Conservation (phyloP, 2,888 invertebrate species). For the Drosophila histrio region DNA sequence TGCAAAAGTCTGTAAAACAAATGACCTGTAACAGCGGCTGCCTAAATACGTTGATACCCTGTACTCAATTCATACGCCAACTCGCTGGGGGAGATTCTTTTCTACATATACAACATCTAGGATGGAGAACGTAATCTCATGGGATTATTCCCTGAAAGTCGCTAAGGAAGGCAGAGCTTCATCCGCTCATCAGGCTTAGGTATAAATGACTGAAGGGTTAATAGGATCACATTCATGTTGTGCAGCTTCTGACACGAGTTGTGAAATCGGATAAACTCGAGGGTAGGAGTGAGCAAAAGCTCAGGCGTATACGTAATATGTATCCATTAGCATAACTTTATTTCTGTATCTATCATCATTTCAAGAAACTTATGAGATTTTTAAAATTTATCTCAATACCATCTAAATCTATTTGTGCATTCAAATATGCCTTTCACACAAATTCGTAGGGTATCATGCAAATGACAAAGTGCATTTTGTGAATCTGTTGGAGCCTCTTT, state of each 20-base stretch:
- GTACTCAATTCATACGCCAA: background rate
- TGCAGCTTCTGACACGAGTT: background rate
- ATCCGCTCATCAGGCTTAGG: background rate
- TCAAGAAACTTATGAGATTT: too few relatives aligned
- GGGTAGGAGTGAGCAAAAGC: too few relatives aligned
- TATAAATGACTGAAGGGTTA: background rate
- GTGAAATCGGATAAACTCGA: background rate
- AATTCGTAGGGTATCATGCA: background rate
- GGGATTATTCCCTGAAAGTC: background rate
- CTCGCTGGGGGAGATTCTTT: background rate
- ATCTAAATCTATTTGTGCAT: too few relatives aligned
- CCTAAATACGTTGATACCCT: background rate
- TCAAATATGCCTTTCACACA: background rate
- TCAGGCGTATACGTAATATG: background rate
- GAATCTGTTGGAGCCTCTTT: background rate
- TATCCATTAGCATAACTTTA: too few relatives aligned
- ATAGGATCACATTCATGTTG: background rate
- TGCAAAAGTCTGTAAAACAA: conserved; percentile 14
- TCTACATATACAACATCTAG: background rate
- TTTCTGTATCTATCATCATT: too few relatives aligned
- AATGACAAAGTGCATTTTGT: conserved; percentile 3
- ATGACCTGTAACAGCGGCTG: background rate
- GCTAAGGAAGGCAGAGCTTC: background rate
- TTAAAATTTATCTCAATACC: background rate
- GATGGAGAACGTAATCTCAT: background rate